Conservation (phyloP, 2,888 invertebrate species). For the Megastigmus dorsalis region DNA sequence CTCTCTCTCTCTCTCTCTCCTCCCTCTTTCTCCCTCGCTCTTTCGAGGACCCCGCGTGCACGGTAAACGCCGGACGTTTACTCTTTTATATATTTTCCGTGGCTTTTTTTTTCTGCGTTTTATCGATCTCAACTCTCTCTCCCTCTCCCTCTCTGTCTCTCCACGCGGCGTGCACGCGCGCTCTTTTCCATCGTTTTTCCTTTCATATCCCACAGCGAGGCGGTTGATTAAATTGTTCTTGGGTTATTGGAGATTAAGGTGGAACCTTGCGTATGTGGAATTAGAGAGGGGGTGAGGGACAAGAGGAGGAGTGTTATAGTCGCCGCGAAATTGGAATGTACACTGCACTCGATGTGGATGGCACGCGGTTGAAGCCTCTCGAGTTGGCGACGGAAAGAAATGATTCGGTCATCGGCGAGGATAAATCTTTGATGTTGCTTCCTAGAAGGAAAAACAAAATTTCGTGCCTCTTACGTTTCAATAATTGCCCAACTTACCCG, state of each 20-base stretch:
- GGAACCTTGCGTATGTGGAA: neutral
- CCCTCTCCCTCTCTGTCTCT: neutral
- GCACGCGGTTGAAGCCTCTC: neutral
- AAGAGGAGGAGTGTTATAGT: neutral
- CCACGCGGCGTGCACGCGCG: neutral
- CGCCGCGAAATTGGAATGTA: neutral
- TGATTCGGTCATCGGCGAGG: too few relatives aligned
- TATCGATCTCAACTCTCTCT: slow-evolving; percentile 17
- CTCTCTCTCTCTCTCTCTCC: neutral
- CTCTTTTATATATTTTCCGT: slow-evolving; percentile 36
- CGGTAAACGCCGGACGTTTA: slow-evolving; percentile 44
- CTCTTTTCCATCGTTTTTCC: neutral
- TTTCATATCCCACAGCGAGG: neutral
- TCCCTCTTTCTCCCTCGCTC: neutral
- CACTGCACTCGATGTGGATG: neutral
- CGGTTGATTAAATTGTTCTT: slow-evolving; percentile 11
- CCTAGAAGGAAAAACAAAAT: too few relatives aligned
- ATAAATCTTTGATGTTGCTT: too few relatives aligned
- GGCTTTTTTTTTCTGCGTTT: slow-evolving; percentile 16
- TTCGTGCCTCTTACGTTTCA: too few relatives aligned
- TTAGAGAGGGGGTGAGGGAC: neutral
- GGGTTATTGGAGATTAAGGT: slow-evolving; percentile 4
- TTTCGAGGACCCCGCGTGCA: neutral
- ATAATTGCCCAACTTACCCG: too few relatives aligned
- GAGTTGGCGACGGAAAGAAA: neutral